Evolutionary conservation across 2,797 vertebrate species (phyloP).

Genomic region (Anabas testudineus): DNA sequence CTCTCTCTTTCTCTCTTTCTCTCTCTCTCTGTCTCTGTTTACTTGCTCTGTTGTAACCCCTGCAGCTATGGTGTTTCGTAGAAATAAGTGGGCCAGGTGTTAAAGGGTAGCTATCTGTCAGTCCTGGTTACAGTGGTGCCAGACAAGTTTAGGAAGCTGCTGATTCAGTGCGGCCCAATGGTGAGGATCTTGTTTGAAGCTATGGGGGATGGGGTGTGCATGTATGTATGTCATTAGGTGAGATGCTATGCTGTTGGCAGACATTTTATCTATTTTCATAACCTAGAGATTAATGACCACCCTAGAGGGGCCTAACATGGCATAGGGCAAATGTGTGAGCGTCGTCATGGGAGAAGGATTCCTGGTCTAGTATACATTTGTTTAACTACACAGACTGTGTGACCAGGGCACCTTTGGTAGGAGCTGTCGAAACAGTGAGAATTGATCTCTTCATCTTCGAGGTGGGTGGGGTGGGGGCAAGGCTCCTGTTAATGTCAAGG

Average conservation of each 20-base stretch:
- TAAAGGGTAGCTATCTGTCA: conserved; percentile 51
- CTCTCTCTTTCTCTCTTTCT: no score
- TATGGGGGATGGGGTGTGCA: not conserved
- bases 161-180: conserved; percentile 48
- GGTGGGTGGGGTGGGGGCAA: conserved; percentile 22
- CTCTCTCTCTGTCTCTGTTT: conserved; percentile 57
- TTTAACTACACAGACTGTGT: conserved; percentile 55
- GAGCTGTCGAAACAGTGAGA: conserved; percentile 62
- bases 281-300: conserved; percentile 48
- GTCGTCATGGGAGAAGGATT: conserved; percentile 39
- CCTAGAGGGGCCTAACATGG: conserved; percentile 37
- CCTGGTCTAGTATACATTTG: conserved; percentile 46
- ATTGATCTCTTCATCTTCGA: conserved; percentile 60
- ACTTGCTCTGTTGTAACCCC: conserved; percentile 58
- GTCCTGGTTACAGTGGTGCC: conserved; percentile 52
- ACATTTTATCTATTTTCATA: conserved; percentile 42
- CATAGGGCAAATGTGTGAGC: conserved; percentile 52
- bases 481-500: conserved; percentile 82
- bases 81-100: conserved; percentile 47
- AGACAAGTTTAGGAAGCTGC: conserved; percentile 60
- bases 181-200: conserved; percentile 32
- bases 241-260: conserved; percentile 29
- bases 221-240: conserved; percentile 22
- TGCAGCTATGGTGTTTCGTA: conserved; percentile 49
- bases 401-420: conserved; percentile 35